A percentile compares a stretch with the other conserved stretches of the same genome.
Evolutionary conservation across 2,888 invertebrate genomes (phyloP).

Genomic region (Rhagonycha fulva): DNA sequence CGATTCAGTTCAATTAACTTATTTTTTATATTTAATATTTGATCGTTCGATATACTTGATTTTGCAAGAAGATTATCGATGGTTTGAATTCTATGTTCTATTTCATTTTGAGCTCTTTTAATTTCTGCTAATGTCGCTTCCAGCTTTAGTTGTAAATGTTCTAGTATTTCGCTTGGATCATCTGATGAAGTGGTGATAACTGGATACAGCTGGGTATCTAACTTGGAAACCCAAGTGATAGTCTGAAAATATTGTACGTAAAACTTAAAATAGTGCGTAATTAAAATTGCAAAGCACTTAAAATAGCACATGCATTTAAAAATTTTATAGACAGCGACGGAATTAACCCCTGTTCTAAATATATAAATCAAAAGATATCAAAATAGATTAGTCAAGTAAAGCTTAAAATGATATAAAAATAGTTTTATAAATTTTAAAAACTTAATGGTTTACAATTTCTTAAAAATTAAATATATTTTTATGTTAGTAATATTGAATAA

Average conservation of each 20-base stretch:
- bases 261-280: background rate
- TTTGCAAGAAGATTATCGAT: conserved; percentile 67
- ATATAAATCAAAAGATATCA: background rate
- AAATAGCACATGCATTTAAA: background rate
- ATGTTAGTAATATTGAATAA: too few species aligned
- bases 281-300: background rate
- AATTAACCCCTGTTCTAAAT: background rate
- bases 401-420: background rate
- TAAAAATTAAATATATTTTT: background rate
- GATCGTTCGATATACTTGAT: conserved; percentile 58
- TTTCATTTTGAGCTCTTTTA: conserved; percentile 66
- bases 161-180: conserved; percentile 61
- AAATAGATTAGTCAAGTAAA: background rate
- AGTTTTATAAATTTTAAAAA: background rate
- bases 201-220: conserved; percentile 76
- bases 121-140: conserved; percentile 63
- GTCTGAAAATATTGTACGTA: conserved; percentile 57
- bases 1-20: conserved; percentile 70
- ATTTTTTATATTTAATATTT: conserved; percentile 65
- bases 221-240: conserved; percentile 67
- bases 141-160: conserved; percentile 63
- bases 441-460: background rate
- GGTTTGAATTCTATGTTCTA: conserved; percentile 68
- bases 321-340: background rate
- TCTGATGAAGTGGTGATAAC: conserved; percentile 68